Evolutionary conservation across 92 coral and sea anemone genomes (phyloP), one percentile per base, ranked within the genome.

Genomic region (Phymanthus crucifer): DNA sequence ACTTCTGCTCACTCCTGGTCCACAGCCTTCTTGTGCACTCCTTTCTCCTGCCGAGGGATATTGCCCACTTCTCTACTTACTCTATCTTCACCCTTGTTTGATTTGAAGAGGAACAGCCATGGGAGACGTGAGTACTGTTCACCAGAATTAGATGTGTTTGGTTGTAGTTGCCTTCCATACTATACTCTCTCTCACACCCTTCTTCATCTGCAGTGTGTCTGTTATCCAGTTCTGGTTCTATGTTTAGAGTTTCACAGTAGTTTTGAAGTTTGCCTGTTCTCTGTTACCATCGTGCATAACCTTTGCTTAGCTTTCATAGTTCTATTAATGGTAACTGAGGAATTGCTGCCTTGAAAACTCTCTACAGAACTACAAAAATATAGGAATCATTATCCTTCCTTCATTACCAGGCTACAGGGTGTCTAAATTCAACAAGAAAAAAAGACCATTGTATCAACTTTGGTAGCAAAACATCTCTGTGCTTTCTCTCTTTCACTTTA

Each of bases 11-110:
- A 16, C 23, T 26, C 18, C 84, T 70, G 70, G 14, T 12, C 32
- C 71, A 74, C 71, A 73, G 86, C 70, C 77, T 74, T 31, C 64
- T 54, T 77, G 36, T 45, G 71, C n/a, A 37, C 73, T 74, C 66
- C 77, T 72, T 71, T 72, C 84, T 80, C 84, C 40, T 64, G 81
- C 70, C 38, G 17, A 17, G 23, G 45, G 54, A 48, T 40, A 16
- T 24, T 23, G 18, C 14, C 35, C 36, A 46, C 72, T 13, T n/a
- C 43, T 7, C 70, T 77, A 45, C 34, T 77, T 35, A 32, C 14
- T 65, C 57, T 61, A 24, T 27, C 14, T 61, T 29, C 19, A 24
- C 3, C 40, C 73, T 37, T 29, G 35, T 0, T 18, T 32, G 31
- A 77, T 37, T 40, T 75, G 56, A 54, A 66, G 70, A 75, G 0